Evolutionary conservation across 2,888 invertebrate genomes (phyloP), one percentile per base, ranked within the genome.

Genomic region (Macaria liturata): DNA sequence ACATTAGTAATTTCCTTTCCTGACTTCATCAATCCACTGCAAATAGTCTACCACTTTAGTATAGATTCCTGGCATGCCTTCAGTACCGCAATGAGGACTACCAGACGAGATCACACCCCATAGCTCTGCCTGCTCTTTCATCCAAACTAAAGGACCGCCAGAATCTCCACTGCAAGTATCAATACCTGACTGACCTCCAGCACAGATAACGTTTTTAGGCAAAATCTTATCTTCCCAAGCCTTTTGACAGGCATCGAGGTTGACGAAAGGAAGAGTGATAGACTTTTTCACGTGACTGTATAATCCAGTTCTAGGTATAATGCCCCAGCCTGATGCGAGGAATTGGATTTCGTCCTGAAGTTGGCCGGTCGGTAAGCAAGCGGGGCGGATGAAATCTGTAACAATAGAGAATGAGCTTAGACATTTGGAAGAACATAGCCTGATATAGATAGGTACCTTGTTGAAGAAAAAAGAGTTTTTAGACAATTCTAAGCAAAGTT

Each of bases 141-240:
- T 45, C 66, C 74, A 74, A 3, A 77, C 71, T 0, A 86, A 52
- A 3, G 86, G 87, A 0, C 86, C 86, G 0, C 86, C 86, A 0
- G 86, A 85, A 55, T 86, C 87, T 0, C 86, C 86, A 3, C 74
- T 70, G 61, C 86, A 86, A 0, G 83, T 81, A 31, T 86, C 86
- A 0, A 81, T 57, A 0, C 72, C 76, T 0, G 66, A 62, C 53
- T 74, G 64, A 0, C 86, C 86, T 0, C 86, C 86, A 0, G 87
- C 86, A 34, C 86, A 86, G 5, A 86, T 76, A 0, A 71, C 61
- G 9, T 72, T 66, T 0, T 72, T 52, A 0, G 84, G 81, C 0
- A 86, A 47, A 3, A 59, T 49, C 0, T 60, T 66, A 3, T 50
- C 31, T 3, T 64, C 65, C 57, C 80, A 83, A 0, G 69, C 66